phyloP scores from a whole-genome alignment of 2,888 invertebrate genomes.

The Nezara viridula region DNA sequence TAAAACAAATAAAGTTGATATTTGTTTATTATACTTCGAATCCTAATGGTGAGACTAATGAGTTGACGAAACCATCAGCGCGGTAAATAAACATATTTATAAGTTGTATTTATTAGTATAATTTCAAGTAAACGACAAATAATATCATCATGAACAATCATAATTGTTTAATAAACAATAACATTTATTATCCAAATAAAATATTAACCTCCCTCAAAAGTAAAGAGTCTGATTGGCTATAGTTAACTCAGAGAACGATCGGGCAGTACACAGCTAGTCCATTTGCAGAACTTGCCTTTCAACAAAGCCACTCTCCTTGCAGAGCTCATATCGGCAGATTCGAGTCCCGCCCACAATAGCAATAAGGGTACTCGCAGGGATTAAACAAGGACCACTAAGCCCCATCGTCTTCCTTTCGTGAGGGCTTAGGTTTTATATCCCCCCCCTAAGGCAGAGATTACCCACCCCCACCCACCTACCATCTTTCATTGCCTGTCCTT shows the following conservation, averaged over 20 bases:
- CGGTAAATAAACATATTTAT: too few species aligned
- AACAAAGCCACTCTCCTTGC: slow-evolving; percentile 6
- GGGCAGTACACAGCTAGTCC: slow-evolving; percentile 12
- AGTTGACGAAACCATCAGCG: too few species aligned
- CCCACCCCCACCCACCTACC: neutral
- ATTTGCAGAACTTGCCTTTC: slow-evolving; percentile 3
- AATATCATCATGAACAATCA: too few species aligned
- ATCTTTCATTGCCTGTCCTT: slow-evolving; percentile 21
- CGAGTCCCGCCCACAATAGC: slow-evolving; percentile 4
- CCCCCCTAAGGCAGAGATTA: slow-evolving; percentile 22
- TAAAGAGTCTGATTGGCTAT: neutral
- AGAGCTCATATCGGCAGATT: slow-evolving; percentile 3
- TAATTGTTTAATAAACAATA: too few species aligned
- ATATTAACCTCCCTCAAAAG: neutral
- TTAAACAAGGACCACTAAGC: slow-evolving; percentile 38
- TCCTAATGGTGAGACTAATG: too few species aligned
- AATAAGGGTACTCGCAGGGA: slow-evolving; percentile 33
- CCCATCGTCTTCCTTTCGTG: slow-evolving; percentile 43
- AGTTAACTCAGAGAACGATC: neutral
- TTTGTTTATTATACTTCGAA: too few species aligned
- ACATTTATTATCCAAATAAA: too few species aligned
- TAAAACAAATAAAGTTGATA: too few species aligned
- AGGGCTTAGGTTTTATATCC: slow-evolving; percentile 38
- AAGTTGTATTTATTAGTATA: too few species aligned
- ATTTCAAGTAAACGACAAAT: too few species aligned